A percentile compares a stretch with the other conserved stretches of the same genome.
phyloP scores from a whole-genome alignment of 2,113 vertebrate genomes.

The Poecile atricapillus region DNA sequence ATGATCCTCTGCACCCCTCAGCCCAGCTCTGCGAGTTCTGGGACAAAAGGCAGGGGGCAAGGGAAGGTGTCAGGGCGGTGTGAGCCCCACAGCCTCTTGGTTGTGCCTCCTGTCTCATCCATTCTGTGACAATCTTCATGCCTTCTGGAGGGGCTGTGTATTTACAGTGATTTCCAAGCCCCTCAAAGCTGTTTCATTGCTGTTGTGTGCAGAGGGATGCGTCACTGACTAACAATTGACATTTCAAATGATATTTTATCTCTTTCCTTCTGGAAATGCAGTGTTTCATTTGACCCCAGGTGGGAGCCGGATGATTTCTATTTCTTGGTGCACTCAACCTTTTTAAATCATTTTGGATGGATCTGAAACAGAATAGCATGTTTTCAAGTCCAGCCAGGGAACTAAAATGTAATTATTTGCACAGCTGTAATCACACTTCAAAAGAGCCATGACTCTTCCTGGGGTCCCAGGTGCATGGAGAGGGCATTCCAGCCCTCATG shows the following conservation, averaged over 20 bases:
- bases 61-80: neutral
- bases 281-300: neutral
- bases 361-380: neutral
- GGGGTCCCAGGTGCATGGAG: neutral
- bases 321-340: neutral
- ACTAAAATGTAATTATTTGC: conserved; percentile 26
- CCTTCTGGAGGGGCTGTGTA: neutral
- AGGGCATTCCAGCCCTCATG: neutral
- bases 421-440: neutral
- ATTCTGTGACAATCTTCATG: neutral
- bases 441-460: neutral
- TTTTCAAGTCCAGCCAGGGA: conserved; percentile 9
- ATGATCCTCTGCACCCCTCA: neutral
- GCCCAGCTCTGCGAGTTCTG: neutral
- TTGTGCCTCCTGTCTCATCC: neutral
- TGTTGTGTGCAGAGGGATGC: neutral
- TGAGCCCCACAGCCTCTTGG: neutral
- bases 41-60: neutral
- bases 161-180: neutral
- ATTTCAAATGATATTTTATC: neutral
- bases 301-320: neutral
- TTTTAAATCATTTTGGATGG: neutral
- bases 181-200: neutral
- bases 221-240: fast-evolving
- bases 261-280: neutral